Conservation (phyloP, 2,888 invertebrate species). For the Synergus itoensis region DNA sequence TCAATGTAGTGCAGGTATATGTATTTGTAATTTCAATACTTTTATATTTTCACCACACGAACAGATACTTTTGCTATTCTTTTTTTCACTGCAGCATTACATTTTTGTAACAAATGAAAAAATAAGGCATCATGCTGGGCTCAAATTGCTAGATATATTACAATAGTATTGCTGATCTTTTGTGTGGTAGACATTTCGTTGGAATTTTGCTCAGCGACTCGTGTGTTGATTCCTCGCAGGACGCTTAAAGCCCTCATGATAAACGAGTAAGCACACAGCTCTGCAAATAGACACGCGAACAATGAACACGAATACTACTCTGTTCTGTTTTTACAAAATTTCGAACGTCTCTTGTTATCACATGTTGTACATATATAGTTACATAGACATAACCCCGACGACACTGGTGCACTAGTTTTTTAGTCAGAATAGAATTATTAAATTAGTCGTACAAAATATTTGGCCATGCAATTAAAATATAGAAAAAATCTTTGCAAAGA, state of each 20-base stretch:
- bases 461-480: background rate
- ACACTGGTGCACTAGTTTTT: constrained; percentile 20
- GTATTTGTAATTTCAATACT: background rate
- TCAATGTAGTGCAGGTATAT: constrained; percentile 9
- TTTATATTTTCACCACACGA: background rate
- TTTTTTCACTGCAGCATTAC: background rate
- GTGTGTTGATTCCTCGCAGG: constrained; percentile 42
- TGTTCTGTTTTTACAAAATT: constrained; percentile 38
- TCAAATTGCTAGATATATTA: constrained; percentile 59
- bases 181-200: constrained; percentile 69
- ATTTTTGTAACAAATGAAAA: background rate
- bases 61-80: background rate
- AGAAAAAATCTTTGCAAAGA: background rate
- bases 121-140: constrained; percentile 60
- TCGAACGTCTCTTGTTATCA: constrained; percentile 19
- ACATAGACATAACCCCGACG: background rate
- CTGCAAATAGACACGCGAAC: constrained; percentile 23
- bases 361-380: constrained; percentile 35
- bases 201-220: constrained; percentile 53
- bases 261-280: constrained; percentile 30
- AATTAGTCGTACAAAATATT: background rate
- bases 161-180: constrained; percentile 64
- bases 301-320: constrained; percentile 36
- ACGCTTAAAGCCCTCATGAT: constrained; percentile 37
- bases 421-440: background rate